A percentile compares a stretch with the other conserved stretches of the same genome.
phyloP scores from a whole-genome alignment of 2,113 vertebrate genomes.

The Bos taurus region ARS-UCD2.0 NC_037333.1:56427001-56427500 shows the following conservation, averaged over 20 bases:
- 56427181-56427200: not conserved
- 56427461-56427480: not conserved
- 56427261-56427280: not conserved
- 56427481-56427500: not conserved
- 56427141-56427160: not conserved
- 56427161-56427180: not conserved
- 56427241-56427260: not conserved
- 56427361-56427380: not conserved
- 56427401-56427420: not conserved
- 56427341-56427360: not conserved
- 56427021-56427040: not conserved
- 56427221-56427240: not conserved
- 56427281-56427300: not conserved
- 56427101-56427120: not conserved
- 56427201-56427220: not conserved
- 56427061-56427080: not conserved
- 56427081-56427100: not conserved
- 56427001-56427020: not conserved
- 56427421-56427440: too few relatives aligned
- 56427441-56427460: not conserved
- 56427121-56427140: not conserved
- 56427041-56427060: not conserved
- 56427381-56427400: not conserved
- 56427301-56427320: not conserved
- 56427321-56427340: not conserved